Percentiles rank a stretch among this genome's conserved stretches.
These are phyloP conservation scores for Microctonus aethiopoides DNA, from an alignment of 2,888 invertebrate genomes.

Conservation along the genomic window DNA sequence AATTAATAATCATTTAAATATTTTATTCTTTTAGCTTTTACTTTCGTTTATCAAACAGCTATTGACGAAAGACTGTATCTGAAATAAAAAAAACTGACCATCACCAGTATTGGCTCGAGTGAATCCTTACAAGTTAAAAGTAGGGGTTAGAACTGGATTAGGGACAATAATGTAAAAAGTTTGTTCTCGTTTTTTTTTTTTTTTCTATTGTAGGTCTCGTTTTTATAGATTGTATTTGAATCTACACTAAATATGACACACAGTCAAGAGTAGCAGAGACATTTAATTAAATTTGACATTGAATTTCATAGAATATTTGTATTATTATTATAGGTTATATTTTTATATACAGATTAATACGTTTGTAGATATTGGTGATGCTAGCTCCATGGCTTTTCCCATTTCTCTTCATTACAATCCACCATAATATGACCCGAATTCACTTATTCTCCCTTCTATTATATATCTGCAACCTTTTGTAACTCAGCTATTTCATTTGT, in stretches of 20 bases:
- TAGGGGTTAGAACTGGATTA: slow-evolving; percentile 57
- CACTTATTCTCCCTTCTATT: slow-evolving; percentile 9
- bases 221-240: background rate
- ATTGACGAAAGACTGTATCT: background rate
- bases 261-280: no score
- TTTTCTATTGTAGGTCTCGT: background rate
- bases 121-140: slow-evolving; percentile 55
- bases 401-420: slow-evolving; percentile 31
- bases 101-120: background rate
- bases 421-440: slow-evolving; percentile 18
- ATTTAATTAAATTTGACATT: no score
- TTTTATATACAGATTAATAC: slow-evolving; percentile 34
- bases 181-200: slow-evolving; percentile 20
- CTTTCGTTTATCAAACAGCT: background rate
- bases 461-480: background rate
- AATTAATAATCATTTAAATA: background rate
- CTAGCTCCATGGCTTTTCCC: slow-evolving; percentile 26
- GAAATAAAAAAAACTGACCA: background rate
- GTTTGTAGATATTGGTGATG: slow-evolving; percentile 18
- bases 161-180: slow-evolving; percentile 44
- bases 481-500: slow-evolving; percentile 1
- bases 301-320: no score
- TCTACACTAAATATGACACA: no score
- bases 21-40: background rate
- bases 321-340: no score